These are phyloP conservation scores for Cantharis lateralis DNA, from an alignment of 2,888 invertebrate species.

Conservation along the genomic window DNA sequence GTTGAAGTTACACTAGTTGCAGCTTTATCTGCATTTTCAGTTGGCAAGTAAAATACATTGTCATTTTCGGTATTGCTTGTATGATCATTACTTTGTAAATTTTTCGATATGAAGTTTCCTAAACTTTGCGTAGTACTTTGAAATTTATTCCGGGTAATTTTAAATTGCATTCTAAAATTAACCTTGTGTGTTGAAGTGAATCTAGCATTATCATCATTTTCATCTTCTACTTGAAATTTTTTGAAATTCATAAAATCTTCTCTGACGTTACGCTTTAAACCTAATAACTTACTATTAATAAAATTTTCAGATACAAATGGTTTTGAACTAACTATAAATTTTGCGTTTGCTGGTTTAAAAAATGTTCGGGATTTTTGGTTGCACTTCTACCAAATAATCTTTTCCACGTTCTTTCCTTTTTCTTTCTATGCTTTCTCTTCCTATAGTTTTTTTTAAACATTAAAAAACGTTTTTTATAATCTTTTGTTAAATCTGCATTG, in stretches of 20 bases:
- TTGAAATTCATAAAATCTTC: neutral
- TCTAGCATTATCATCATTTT: neutral
- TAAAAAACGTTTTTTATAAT: constrained; percentile 25
- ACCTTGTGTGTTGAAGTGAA: neutral
- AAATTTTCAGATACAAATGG: neutral
- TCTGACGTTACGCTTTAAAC: neutral
- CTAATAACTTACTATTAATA: neutral
- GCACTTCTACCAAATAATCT: constrained; percentile 33
- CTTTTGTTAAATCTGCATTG: neutral
- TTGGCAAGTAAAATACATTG: neutral
- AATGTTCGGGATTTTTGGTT: constrained; percentile 29
- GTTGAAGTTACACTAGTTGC: neutral
- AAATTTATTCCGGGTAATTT: neutral
- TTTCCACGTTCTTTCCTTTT: constrained; percentile 35
- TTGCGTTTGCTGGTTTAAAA: constrained; percentile 41
- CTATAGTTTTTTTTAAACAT: constrained; percentile 19
- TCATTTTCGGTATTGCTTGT: neutral
- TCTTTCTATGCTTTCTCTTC: constrained; percentile 29
- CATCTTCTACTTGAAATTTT: neutral
- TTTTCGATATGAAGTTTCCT: neutral
- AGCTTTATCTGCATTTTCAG: neutral
- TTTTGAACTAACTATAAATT: constrained; percentile 37
- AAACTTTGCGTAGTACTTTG: neutral
- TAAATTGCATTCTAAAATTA: neutral
- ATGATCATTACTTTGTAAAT: neutral